Evolutionary conservation across 2,888 invertebrate species (phyloP), one percentile per base, ranked within the genome.

Genomic region (Lithophane semibrunnea): DNA sequence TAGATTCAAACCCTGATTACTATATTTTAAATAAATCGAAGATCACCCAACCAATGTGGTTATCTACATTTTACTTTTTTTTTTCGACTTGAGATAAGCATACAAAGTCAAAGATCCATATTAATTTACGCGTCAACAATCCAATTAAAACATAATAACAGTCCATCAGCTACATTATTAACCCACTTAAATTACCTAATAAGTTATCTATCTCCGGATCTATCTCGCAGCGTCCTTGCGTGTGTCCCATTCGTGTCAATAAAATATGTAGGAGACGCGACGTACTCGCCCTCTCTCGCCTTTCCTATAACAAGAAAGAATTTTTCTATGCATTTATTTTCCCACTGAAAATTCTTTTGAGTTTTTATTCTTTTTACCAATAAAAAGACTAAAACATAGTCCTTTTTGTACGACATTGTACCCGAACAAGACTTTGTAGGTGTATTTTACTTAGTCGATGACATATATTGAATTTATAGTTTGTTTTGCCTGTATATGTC

Each of bases 231-330:
- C 72, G 54, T 87, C 76, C 54, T 82, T 80, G 75, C 92, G 49
- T 88, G 91, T 93, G 89, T 68, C 73, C 79, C 90, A 73, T 67
- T 84, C 90, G 87, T 88, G 92, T 92, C 95, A 95, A 96, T 96
- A 96, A 96, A 96, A 96, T 96, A 96, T 96, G 96, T 96, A 96
- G 94, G 93, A 95, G 92, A 90, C 92, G 91, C 93, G 94, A 93
- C 94, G 94, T 93, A 94, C 90, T 88, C 90, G 89, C 91, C 92
- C 92, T 93, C 93, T 91, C 92, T 84, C 92, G 91, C 90, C 93
- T 95, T 95, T 95, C 93, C 96, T 96, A 95, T 95, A 95, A 95
- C 94, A 96, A 96, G 95, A 95, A 95, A 95, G 94, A 95, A 95
- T 94, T 95, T 95, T 95, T 96, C 95, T 95, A 95, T 96, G 94